Conservation (phyloP, 2,797 vertebrate genomes). For the Neosilurus hyrtlii region DNA sequence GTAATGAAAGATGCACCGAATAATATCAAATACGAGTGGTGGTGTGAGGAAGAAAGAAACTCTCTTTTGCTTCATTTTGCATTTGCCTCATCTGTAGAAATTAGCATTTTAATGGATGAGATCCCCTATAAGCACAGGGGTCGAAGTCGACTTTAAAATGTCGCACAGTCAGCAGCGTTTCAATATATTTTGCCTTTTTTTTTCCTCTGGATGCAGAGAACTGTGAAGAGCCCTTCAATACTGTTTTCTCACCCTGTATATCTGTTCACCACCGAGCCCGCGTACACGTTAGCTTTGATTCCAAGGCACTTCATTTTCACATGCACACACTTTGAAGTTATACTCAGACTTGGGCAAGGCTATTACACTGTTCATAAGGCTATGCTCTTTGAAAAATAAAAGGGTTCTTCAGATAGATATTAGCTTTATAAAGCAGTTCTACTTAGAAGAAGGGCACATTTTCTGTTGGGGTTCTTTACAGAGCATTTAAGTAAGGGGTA, state of each 20-base stretch:
- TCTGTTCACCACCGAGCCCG: neutral
- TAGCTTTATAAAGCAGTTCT: constrained; percentile 12
- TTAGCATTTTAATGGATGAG: constrained; percentile 46
- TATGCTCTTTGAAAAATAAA: too few relatives aligned
- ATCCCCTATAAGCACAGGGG: constrained; percentile 3
- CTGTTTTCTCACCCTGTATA: neutral
- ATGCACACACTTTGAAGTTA: constrained; percentile 32
- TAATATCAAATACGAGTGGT: neutral
- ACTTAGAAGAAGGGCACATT: too few relatives aligned
- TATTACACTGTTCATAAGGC: neutral
- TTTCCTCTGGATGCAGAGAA: neutral
- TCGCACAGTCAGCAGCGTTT: constrained; percentile 16
- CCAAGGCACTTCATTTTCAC: constrained; percentile 35
- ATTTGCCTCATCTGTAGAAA: constrained; percentile 6
- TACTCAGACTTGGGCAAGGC: neutral
- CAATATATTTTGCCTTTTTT: constrained; percentile 23
- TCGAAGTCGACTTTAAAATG: constrained; percentile 5
- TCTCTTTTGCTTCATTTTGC: neutral
- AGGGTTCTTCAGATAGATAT: neutral
- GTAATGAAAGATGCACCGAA: too few relatives aligned
- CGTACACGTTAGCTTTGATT: constrained; percentile 10
- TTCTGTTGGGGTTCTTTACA: neutral
- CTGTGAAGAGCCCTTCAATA: neutral
- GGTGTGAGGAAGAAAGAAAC: neutral
- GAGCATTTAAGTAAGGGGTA: too few relatives aligned